Conservation (phyloP, 2,113 vertebrate genomes). For the Callorhinus ursinus region DNA sequence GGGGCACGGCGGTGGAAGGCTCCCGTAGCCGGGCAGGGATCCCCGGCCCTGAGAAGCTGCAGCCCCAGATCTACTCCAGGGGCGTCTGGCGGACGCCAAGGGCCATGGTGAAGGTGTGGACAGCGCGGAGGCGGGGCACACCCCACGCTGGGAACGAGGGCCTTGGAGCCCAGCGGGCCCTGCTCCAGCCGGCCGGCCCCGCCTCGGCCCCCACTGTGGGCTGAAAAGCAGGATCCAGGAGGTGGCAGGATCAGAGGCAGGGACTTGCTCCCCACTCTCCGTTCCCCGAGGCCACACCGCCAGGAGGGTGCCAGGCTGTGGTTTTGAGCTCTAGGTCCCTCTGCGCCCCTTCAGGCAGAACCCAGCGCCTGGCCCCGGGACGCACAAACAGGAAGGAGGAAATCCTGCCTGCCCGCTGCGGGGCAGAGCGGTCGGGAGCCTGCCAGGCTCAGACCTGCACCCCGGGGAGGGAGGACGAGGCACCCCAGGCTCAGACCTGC, state of each 20-base stretch:
- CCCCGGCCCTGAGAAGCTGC: background rate
- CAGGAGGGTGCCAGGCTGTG: background rate
- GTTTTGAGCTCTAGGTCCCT: background rate
- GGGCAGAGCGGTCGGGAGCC: background rate
- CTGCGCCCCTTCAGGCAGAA: background rate
- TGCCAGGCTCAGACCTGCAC: background rate
- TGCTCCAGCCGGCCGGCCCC: background rate
- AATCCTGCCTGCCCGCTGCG: background rate
- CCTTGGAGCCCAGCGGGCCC: rapidly evolving
- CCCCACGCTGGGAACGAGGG: background rate
- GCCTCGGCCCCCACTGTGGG: rapidly evolving
- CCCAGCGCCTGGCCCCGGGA: background rate
- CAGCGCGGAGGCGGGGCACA: rapidly evolving
- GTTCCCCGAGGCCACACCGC: rapidly evolving
- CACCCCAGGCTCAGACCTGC: rapidly evolving
- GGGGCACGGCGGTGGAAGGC: rapidly evolving
- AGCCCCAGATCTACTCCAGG: background rate
- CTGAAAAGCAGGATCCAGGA: rapidly evolving
- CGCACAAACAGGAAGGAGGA: background rate
- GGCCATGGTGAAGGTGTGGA: background rate
- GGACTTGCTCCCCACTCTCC: background rate
- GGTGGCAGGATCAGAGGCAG: background rate
- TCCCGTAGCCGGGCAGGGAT: rapidly evolving
- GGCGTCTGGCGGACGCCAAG: rapidly evolving
- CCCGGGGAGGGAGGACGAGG: background rate